A percentile compares a stretch with the other conserved stretches of the same genome.
phyloP scores from a whole-genome alignment of 1,140 invertebrate genomes.

The Pemphigus obesinymphae region DNA sequence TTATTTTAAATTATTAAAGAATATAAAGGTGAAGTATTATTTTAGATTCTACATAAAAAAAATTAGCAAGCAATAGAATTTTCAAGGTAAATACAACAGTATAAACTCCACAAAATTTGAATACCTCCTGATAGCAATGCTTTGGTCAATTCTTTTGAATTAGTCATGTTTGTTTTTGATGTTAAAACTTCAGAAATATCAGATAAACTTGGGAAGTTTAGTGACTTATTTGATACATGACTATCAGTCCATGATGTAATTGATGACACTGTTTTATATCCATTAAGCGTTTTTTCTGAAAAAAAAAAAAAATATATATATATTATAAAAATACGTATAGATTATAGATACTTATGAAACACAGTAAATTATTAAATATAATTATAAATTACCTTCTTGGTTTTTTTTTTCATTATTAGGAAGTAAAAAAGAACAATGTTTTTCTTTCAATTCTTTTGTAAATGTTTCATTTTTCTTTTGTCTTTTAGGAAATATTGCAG shows the following conservation, averaged over 20 bases:
- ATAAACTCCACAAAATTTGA: neutral
- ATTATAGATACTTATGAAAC: too few relatives aligned
- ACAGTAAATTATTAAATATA: neutral
- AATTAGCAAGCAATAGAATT: neutral
- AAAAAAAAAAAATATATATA: neutral
- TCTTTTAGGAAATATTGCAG: constrained; percentile 10
- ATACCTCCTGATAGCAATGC: constrained; percentile 5
- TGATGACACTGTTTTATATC: constrained; percentile 31
- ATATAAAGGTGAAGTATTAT: neutral
- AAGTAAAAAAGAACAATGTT: neutral
- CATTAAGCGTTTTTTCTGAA: neutral
- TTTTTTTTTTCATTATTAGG: neutral
- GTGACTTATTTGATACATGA: constrained; percentile 13
- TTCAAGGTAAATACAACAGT: neutral
- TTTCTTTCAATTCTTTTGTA: neutral
- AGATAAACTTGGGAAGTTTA: constrained; percentile 25
- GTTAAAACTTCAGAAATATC: constrained; percentile 24
- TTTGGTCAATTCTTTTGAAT: neutral
- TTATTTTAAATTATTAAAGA: neutral
- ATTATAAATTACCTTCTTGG: neutral
- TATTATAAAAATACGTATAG: too few relatives aligned
- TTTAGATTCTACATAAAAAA: neutral
- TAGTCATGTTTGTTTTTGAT: neutral
- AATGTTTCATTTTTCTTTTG: neutral
- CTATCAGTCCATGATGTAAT: constrained; percentile 33